These are phyloP conservation scores for Pseudorhombus dupliciocellatus DNA, from an alignment of 2,113 vertebrate genomes.

Conservation along the genomic window DNA sequence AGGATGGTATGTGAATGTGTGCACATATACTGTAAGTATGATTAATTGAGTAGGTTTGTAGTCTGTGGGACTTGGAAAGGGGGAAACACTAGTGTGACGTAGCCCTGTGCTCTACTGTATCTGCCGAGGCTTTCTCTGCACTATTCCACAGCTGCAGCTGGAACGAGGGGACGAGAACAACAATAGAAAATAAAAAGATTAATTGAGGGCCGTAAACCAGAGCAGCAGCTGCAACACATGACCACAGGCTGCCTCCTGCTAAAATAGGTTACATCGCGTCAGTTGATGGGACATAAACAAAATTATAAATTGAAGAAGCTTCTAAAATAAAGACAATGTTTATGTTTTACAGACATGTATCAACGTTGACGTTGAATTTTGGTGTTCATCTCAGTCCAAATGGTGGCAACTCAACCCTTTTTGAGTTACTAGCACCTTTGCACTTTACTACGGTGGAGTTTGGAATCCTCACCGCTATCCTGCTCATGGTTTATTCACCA, in stretches of 20 bases:
- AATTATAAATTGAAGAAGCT: too few relatives aligned
- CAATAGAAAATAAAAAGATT: neutral
- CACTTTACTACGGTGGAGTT: conserved; percentile 1
- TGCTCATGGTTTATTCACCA: conserved; percentile 72
- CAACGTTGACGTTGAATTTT: neutral
- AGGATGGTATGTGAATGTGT: conserved; percentile 42
- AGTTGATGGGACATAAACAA: too few relatives aligned
- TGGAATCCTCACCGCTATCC: conserved; percentile 49
- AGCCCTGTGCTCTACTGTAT: neutral
- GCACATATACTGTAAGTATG: conserved; percentile 43
- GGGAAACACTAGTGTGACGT: conserved; percentile 32
- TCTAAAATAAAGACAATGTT: too few relatives aligned
- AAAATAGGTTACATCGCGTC: too few relatives aligned
- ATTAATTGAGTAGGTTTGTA: conserved; percentile 64
- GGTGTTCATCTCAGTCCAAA: conserved; percentile 5
- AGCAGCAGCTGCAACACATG: too few relatives aligned
- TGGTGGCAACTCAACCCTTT: conserved; percentile 8
- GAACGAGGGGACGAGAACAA: neutral
- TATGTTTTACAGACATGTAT: neutral
- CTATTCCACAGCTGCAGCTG: neutral
- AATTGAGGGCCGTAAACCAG: neutral
- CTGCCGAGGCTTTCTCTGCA: neutral
- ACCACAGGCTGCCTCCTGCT: too few relatives aligned
- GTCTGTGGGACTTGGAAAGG: conserved; percentile 23
- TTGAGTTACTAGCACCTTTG: conserved; percentile 20